Evolutionary conservation across 2,888 invertebrate genomes (phyloP).

Genomic region (Papilio demoleus): DNA sequence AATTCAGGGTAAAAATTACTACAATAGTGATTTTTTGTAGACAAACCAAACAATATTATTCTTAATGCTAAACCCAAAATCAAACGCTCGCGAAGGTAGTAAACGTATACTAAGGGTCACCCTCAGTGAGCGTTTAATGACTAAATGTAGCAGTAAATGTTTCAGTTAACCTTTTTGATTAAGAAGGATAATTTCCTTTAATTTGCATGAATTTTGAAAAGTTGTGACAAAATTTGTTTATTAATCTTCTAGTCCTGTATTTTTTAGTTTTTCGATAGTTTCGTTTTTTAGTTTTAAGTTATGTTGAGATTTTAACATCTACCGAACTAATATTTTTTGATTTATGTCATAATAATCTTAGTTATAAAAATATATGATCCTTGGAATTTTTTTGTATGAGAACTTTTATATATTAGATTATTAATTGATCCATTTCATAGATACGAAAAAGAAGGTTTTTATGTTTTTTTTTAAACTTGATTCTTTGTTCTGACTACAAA

Average conservation of each 20-base stretch:
- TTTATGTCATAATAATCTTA: conserved; percentile 8
- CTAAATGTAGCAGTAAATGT: background rate
- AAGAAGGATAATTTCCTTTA: no score
- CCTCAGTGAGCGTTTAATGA: background rate
- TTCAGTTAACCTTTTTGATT: no score
- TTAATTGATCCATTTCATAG: no score
- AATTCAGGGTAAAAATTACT: conserved; percentile 26
- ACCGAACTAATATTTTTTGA: background rate
- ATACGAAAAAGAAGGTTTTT: no score
- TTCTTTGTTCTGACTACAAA: no score
- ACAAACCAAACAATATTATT: background rate
- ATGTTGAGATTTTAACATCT: conserved; percentile 9
- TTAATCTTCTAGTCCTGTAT: conserved; percentile 74
- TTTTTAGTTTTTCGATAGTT: conserved; percentile 39
- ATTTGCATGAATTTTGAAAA: conserved; percentile 54
- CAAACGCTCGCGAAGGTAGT: background rate
- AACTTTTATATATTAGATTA: no score
- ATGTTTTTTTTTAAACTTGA: no score
- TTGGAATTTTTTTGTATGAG: no score
- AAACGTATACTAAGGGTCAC: background rate
- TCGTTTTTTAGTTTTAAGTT: conserved; percentile 48
- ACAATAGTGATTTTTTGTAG: background rate
- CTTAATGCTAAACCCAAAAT: background rate
- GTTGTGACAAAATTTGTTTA: conserved; percentile 49
- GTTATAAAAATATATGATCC: no score